Evolutionary conservation across 2,797 vertebrate genomes (phyloP), one percentile per base, ranked within the genome.

Genomic region (Parauchenoglanis ngamensis): DNA sequence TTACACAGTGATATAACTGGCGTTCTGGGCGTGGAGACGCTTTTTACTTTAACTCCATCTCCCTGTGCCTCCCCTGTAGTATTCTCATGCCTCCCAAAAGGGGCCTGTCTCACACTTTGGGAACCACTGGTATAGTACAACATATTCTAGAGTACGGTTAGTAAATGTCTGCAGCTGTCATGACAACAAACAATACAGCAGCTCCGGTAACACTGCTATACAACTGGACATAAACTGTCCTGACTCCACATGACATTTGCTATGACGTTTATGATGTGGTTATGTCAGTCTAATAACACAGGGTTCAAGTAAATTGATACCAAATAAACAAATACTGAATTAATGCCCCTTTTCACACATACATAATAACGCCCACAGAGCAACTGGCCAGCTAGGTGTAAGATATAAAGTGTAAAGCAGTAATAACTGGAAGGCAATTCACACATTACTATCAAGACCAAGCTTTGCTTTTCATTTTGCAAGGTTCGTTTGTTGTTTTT

Each of bases 301-400:
- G 57, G 25, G 13, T 63, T 81, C 35, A 52, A 68, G n/a, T 31
- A 52, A 83, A 83, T 3, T 21, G 46, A 44, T 83, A 65, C 15
- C 23, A 83, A 54, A 68, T 54, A 35, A 83, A 72, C 65, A 79
- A 87, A 85, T 84, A 49, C 46, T 61, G 52, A n/a, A 79, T 57
- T 79, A 87, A 49, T 79, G 28, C 7, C 49, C 87, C 73, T 68
- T 72, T 79, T 59, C 77, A 70, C 76, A 63, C 83, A 79, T 23
- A 72, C 63, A 68, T 78, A 57, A 87, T 46, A 75, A 75, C 31
- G 0, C 49, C 73, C 73, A 78, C 61, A 59, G 52, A 84, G 73
- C 25, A 44, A 28, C 80, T 65, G 80, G 59, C 1, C 78, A 80
- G 78, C 35, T 17, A 81, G 79, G 57, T 49, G 59, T n/a, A 46